Evolutionary conservation across 2,888 invertebrate genomes (phyloP).

Genomic region (Agonopterix subpropinquella): DNA sequence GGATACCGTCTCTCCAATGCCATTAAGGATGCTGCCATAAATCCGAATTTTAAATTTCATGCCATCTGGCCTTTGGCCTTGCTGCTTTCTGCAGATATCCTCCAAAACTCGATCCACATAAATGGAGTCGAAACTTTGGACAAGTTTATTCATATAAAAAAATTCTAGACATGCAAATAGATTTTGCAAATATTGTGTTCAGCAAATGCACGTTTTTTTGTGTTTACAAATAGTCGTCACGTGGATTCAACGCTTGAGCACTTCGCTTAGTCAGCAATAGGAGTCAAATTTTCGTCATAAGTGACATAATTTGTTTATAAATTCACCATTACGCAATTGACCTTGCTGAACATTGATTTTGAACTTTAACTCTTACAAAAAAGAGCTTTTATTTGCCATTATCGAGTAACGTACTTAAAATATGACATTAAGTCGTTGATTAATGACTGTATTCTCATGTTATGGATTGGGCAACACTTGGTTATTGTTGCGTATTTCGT

Average conservation of each 20-base stretch:
- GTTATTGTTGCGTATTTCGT: slow-evolving; percentile 29
- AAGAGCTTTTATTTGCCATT: slow-evolving; percentile 6
- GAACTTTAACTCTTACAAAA: slow-evolving; percentile 4
- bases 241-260: slow-evolving; percentile 6
- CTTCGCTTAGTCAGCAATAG: slow-evolving; percentile 1
- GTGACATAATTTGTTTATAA: slow-evolving; percentile 14
- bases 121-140: background rate
- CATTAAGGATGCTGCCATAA: slow-evolving; percentile 20
- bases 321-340: slow-evolving; percentile 16
- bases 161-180: background rate
- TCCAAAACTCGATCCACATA: slow-evolving; percentile 3
- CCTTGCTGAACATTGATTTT: slow-evolving; percentile 5
- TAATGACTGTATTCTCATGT: slow-evolving; percentile 34
- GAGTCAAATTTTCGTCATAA: slow-evolving; percentile 10
- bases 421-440: slow-evolving; percentile 36
- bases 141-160: too few relatives aligned
- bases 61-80: slow-evolving; percentile 25
- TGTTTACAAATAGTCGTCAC: slow-evolving; percentile 9
- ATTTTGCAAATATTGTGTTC: background rate
- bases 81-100: slow-evolving; percentile 16
- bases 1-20: slow-evolving; percentile 23
- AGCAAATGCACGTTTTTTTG: background rate
- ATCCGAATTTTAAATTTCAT: slow-evolving; percentile 31
- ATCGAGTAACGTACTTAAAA: slow-evolving; percentile 28
- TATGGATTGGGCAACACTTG: slow-evolving; percentile 31